Percentiles rank a stretch among this genome's conserved stretches.
These are phyloP conservation scores for Tenebrosternarchus preto DNA, from an alignment of 2,113 vertebrate species.

Conservation along the genomic window DNA sequence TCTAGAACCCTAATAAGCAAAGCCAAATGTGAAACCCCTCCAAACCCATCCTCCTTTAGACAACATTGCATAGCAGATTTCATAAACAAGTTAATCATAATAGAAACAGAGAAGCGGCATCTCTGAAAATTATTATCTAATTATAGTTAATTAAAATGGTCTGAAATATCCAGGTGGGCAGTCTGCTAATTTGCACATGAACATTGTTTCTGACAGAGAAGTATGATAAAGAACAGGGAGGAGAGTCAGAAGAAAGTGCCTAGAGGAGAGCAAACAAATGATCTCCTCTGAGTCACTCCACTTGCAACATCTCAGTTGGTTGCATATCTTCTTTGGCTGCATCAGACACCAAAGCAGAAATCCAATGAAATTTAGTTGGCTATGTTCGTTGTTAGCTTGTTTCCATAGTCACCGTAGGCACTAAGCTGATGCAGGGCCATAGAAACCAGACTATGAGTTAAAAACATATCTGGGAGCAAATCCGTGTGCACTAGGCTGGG, in stretches of 20 bases:
- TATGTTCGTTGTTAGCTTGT: slow-evolving; percentile 1
- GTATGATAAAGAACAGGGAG: not conserved
- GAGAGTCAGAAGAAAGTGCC: not conserved
- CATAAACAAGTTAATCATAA: too few relatives aligned
- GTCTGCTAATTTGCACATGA: too few relatives aligned
- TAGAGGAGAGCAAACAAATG: not conserved
- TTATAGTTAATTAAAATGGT: too few relatives aligned
- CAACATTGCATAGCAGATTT: too few relatives aligned
- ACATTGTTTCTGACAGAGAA: not conserved
- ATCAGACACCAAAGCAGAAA: not conserved
- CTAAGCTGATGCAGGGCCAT: slow-evolving; percentile 8
- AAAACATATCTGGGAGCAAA: slow-evolving; percentile 35
- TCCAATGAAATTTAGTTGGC: not conserved
- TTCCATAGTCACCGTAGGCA: slow-evolving; percentile 53
- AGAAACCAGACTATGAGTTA: slow-evolving; percentile 47
- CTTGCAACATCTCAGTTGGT: not conserved
- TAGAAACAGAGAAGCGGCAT: too few relatives aligned
- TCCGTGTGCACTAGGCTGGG: slow-evolving; percentile 31
- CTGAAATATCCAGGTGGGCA: too few relatives aligned
- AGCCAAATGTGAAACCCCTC: too few relatives aligned
- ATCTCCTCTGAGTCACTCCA: not conserved
- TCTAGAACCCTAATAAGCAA: not conserved
- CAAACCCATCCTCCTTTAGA: too few relatives aligned
- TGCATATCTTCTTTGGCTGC: not conserved
- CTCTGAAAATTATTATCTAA: too few relatives aligned